Evolutionary conservation across 2,888 invertebrate genomes (phyloP).

Genomic region (Tridacna gigas): DNA sequence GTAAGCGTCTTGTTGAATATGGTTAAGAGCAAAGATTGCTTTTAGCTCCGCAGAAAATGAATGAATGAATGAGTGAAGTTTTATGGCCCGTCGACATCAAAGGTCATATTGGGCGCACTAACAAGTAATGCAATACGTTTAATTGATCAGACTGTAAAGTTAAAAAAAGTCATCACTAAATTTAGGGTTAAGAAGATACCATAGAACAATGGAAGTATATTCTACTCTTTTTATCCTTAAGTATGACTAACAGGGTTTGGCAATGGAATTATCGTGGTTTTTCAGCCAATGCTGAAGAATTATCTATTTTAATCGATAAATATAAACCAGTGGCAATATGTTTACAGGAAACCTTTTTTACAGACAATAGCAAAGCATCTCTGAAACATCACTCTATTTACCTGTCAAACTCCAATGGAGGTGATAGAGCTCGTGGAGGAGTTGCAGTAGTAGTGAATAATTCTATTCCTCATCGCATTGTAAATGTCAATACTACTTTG

Average conservation of each 20-base stretch:
- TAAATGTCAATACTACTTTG: not conserved
- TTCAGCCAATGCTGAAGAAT: not conserved
- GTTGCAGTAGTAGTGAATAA: not conserved
- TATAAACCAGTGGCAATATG: not conserved
- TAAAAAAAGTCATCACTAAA: too few relatives aligned
- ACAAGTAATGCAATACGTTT: too few relatives aligned
- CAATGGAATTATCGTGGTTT: constrained; percentile 5
- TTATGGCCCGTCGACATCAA: too few relatives aligned
- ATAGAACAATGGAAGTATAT: not conserved
- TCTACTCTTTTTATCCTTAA: not conserved
- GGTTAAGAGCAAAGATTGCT: too few relatives aligned
- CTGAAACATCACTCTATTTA: not conserved
- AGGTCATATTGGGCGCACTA: too few relatives aligned
- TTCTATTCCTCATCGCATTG: not conserved
- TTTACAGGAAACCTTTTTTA: not conserved
- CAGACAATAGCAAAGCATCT: not conserved
- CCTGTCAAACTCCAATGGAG: not conserved
- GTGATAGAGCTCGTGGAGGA: not conserved
- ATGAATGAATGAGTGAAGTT: too few relatives aligned
- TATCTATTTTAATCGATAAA: not conserved
- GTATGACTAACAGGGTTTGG: not conserved
- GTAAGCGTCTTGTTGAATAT: too few relatives aligned
- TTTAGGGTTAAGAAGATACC: too few relatives aligned
- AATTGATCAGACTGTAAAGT: too few relatives aligned
- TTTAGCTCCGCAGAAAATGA: too few relatives aligned